Base-by-base conservation (phyloP, 2,888 invertebrate species). In the Horisme vitalbata region DNA sequence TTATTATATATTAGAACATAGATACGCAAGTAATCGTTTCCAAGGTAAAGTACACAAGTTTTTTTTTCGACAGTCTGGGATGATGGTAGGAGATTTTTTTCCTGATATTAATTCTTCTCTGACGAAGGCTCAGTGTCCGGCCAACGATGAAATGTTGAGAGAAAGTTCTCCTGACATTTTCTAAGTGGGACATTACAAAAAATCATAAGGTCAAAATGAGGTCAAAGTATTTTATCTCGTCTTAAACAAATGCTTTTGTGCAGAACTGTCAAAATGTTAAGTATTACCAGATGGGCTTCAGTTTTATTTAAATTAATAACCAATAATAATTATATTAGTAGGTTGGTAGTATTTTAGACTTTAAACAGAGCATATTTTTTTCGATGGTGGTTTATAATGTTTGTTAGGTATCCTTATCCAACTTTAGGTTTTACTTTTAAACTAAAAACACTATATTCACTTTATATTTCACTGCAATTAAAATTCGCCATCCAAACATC, bases 51-150 rank as follows among this genome's bases (percentile, higher is more conserved):
- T n/a, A n/a, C n/a, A n/a, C n/a, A 0, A 4, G 1, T n/a, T 23
- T 23, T 23, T n/a, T 9, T 3, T 23, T 11, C 6, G 11, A 12
- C 10, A 13, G 9, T 9, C 20, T 12, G 7, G 15, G 8, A 20
- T 24, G 28, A 39, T 65, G 39, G 73, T 75, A 74, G 66, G 52
- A 65, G 65, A 45, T 20, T 48, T 62, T 49, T 45, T 38, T 34
- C 44, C 59, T 67, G 71, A 72, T 75, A 74, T 71, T 61, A 78
- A 71, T 72, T 68, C 61, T 60, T 43, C 46, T 51, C 52, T 71
- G 71, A 65, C 61, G 61, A 50, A 53, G 55, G 55, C 62, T 61
- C 55, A 55, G 49, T 46, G 58, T 50, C 57, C 47, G 49, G 51
- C 51, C 23, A 37, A 41, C 50, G 35, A 24, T 23, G 37, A 41